phyloP scores from a whole-genome alignment of 2,888 invertebrate species.

The Leptinotarsa tumamoca region DNA sequence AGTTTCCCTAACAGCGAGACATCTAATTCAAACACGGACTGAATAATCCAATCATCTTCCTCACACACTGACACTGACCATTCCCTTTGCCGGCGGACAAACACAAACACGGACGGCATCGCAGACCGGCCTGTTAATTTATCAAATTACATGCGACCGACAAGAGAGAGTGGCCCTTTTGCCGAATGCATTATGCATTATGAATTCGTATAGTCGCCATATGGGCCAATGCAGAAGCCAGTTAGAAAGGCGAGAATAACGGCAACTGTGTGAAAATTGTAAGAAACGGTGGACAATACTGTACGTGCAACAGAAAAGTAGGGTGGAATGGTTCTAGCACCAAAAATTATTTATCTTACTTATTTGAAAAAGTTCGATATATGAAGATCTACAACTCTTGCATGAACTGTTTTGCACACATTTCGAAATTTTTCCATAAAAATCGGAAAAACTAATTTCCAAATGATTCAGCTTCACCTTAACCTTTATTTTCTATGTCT shows the following conservation, averaged over 20 bases:
- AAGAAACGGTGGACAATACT: too few relatives aligned
- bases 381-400: too few relatives aligned
- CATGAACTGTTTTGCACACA: too few relatives aligned
- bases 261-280: neutral
- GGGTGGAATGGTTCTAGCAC: too few relatives aligned
- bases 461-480: too few relatives aligned
- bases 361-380: too few relatives aligned
- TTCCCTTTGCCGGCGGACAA: conserved; percentile 13
- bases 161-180: neutral
- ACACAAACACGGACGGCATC: conserved; percentile 13
- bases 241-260: neutral
- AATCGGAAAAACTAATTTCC: too few relatives aligned
- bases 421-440: too few relatives aligned
- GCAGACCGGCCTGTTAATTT: conserved; percentile 27
- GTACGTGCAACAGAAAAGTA: too few relatives aligned
- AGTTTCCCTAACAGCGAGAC: conserved; percentile 9
- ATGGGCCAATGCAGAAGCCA: neutral
- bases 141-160: conserved; percentile 17
- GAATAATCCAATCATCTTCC: conserved; percentile 28
- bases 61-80: conserved; percentile 16
- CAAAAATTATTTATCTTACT: too few relatives aligned
- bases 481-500: too few relatives aligned
- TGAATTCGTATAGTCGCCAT: neutral
- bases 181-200: neutral
- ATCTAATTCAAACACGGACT: conserved; percentile 25